Conservation (phyloP, 2,888 invertebrate genomes). For the Homarus gammarus region DNA sequence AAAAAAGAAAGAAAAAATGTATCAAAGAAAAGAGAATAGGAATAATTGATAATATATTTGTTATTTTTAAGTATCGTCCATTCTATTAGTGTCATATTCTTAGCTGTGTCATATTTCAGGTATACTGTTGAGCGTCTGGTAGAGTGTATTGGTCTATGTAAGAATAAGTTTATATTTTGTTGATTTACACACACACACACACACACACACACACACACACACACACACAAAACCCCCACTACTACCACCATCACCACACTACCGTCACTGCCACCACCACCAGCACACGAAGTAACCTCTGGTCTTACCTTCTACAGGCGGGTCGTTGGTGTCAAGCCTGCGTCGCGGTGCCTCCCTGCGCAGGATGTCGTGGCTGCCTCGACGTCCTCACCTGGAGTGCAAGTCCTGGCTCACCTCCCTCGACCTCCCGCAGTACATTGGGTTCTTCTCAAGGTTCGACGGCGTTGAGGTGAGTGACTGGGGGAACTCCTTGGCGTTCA, state of each 20-base stretch:
- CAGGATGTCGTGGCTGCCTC: constrained; percentile 73
- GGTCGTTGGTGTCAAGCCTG: constrained; percentile 54
- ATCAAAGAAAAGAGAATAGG: too few species aligned
- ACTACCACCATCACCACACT: not conserved
- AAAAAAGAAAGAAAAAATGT: too few species aligned
- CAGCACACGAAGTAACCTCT: not conserved
- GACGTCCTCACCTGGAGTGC: constrained; percentile 82
- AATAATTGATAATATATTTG: too few species aligned
- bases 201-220: not conserved
- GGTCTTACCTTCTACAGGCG: constrained; percentile 13
- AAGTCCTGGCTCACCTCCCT: constrained; percentile 83
- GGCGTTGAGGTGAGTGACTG: constrained; percentile 82
- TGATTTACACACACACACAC: not conserved
- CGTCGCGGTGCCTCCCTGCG: constrained; percentile 71
- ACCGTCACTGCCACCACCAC: not conserved
- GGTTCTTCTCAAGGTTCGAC: constrained; percentile 81
- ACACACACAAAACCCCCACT: not conserved
- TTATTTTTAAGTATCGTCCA: too few species aligned
- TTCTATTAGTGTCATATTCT: too few species aligned
- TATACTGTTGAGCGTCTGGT: too few species aligned
- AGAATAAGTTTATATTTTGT: not conserved
- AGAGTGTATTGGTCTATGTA: too few species aligned
- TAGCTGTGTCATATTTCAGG: too few species aligned
- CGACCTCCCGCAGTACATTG: constrained; percentile 83
- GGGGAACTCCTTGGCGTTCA: too few species aligned